These are phyloP conservation scores for Salminus brasiliensis DNA, from an alignment of 2,113 vertebrate species.

Conservation along the genomic window DNA sequence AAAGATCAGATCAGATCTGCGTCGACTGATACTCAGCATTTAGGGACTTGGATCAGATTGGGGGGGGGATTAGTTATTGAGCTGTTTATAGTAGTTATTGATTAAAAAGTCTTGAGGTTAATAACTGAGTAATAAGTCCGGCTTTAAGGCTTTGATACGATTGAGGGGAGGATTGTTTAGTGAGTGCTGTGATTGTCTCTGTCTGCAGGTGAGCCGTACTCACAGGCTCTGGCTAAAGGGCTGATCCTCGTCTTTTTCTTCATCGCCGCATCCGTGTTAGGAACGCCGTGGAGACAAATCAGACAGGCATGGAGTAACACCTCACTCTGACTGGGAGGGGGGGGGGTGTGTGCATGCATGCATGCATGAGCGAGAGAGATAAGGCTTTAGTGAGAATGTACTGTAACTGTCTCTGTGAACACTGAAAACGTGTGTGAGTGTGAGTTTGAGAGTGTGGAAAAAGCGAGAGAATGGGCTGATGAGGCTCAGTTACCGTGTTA, in stretches of 20 bases:
- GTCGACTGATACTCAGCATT: too few species aligned
- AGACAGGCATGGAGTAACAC: slow-evolving; percentile 64
- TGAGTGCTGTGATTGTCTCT: not conserved
- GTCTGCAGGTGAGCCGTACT: slow-evolving; percentile 82
- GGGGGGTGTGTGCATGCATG: not conserved
- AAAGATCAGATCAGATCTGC: too few species aligned
- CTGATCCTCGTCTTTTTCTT: slow-evolving; percentile 80
- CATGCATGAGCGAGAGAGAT: not conserved
- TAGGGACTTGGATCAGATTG: too few species aligned
- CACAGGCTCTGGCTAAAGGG: slow-evolving; percentile 84
- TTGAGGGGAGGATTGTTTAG: not conserved
- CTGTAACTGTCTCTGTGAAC: not conserved
- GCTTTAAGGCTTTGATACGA: too few species aligned
- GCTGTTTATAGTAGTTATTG: too few species aligned
- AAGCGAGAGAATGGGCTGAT: too few species aligned
- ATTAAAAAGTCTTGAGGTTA: too few species aligned
- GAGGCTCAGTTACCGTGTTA: not conserved
- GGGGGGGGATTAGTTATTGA: too few species aligned
- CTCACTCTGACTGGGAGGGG: not conserved
- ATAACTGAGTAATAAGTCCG: too few species aligned
- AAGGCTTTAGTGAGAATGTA: not conserved
- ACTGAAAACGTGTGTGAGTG: not conserved
- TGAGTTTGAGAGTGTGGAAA: too few species aligned
- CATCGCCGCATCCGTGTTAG: slow-evolving; percentile 73
- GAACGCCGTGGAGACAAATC: slow-evolving; percentile 79